Evolutionary conservation across 1,140 invertebrate species (phyloP).

Genomic region (Matsumurasca onukii): DNA sequence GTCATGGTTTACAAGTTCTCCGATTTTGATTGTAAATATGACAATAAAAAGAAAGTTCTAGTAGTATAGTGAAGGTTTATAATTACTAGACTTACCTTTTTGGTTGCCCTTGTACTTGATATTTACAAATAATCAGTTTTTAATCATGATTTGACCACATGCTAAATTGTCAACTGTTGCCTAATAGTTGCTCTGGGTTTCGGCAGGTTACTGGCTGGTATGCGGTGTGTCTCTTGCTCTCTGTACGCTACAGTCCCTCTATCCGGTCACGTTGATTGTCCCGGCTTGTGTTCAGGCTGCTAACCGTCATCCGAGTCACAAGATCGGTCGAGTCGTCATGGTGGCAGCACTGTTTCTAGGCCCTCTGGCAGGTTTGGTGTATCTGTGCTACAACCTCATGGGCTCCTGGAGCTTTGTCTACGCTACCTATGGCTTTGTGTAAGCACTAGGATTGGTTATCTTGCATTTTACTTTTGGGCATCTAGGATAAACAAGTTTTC

Average conservation of each 20-base stretch:
- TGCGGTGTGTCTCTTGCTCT: slow-evolving; percentile 69
- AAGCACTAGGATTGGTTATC: slow-evolving; percentile 48
- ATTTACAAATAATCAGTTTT: too few species aligned
- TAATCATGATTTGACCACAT: too few species aligned
- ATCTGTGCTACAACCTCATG: slow-evolving; percentile 48
- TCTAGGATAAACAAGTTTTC: too few species aligned
- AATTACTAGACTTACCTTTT: too few species aligned
- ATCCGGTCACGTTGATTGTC: slow-evolving; percentile 81
- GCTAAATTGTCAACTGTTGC: too few species aligned
- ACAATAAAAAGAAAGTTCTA: too few species aligned
- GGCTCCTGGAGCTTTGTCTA: slow-evolving; percentile 71
- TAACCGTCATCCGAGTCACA: slow-evolving; percentile 21
- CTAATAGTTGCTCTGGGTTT: too few species aligned
- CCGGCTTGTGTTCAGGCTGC: slow-evolving; percentile 55
- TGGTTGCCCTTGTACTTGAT: too few species aligned
- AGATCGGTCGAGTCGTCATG: slow-evolving; percentile 21
- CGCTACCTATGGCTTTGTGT: slow-evolving; percentile 84
- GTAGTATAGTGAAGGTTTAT: too few species aligned
- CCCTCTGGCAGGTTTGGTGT: slow-evolving; percentile 44
- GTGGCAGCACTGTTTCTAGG: slow-evolving; percentile 41
- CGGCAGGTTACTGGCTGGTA: slow-evolving; percentile 52
- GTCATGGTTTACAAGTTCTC: too few species aligned
- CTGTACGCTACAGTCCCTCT: slow-evolving; percentile 80
- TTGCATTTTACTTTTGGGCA: background rate
- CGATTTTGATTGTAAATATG: too few species aligned